These are phyloP conservation scores for Psylliodes chrysocephalus DNA, from an alignment of 2,888 invertebrate genomes.

Conservation along the genomic window DNA sequence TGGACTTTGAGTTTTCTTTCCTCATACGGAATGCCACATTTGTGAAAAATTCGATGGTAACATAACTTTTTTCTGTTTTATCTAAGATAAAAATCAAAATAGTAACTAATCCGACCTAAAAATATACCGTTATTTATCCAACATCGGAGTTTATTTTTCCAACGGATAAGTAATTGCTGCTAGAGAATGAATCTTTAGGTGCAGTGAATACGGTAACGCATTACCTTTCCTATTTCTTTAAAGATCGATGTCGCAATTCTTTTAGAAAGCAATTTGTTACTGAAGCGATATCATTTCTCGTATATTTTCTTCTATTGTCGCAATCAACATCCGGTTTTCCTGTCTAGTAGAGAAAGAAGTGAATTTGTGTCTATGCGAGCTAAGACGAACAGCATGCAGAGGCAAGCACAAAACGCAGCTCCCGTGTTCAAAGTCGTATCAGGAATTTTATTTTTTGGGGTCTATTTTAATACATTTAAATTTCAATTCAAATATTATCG, in stretches of 20 bases:
- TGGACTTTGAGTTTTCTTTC: too few species aligned
- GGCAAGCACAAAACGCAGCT: conserved; percentile 57
- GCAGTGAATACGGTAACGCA: conserved; percentile 31
- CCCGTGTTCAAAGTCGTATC: conserved; percentile 10
- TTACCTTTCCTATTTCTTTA: conserved; percentile 29
- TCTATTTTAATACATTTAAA: neutral
- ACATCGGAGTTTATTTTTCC: conserved; percentile 32
- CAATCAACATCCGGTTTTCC: conserved; percentile 65
- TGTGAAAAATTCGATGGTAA: too few species aligned
- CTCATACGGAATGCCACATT: too few species aligned
- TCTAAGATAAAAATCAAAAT: neutral
- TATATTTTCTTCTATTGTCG: conserved; percentile 62
- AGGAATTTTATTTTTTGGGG: conserved; percentile 1
- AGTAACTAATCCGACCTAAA: neutral
- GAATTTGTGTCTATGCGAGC: conserved; percentile 55
- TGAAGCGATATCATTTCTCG: conserved; percentile 59
- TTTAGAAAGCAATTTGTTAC: conserved; percentile 59
- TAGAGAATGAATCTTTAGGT: conserved; percentile 36
- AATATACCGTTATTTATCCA: neutral
- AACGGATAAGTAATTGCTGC: conserved; percentile 33
- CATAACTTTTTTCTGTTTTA: too few species aligned
- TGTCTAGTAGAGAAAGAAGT: conserved; percentile 60
- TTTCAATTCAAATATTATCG: too few species aligned
- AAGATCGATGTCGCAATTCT: conserved; percentile 54
- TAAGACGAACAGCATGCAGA: conserved; percentile 58